Percentiles rank a stretch among this genome's conserved stretches.
These are phyloP conservation scores for Hystrix brachyura DNA, from an alignment of 2,113 vertebrate species.

Conservation along the genomic window DNA sequence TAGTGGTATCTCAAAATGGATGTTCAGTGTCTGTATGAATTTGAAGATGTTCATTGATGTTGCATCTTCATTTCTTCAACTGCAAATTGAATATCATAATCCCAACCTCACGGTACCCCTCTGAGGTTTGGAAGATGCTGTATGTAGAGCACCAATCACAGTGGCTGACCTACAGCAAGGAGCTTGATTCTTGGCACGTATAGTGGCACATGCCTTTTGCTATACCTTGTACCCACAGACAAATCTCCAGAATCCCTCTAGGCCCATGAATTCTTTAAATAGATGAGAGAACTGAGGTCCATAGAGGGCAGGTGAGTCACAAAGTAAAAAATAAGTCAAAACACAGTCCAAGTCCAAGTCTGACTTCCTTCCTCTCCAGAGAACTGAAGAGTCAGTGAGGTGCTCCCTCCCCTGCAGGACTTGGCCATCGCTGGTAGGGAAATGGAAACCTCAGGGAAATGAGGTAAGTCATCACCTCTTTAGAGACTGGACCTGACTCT, in stretches of 20 bases:
- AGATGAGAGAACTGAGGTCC: neutral
- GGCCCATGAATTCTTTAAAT: neutral
- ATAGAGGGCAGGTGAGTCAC: constrained; percentile 61
- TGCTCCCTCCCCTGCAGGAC: neutral
- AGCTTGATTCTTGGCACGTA: too few relatives aligned
- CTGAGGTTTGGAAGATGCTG: neutral
- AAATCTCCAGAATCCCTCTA: neutral
- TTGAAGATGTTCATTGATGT: neutral
- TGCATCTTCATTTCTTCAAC: neutral
- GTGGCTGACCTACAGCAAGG: neutral
- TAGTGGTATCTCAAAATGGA: neutral
- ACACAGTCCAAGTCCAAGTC: neutral
- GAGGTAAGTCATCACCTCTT: constrained; percentile 63
- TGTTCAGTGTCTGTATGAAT: neutral
- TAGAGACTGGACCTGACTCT: constrained; percentile 58
- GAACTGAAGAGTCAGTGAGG: neutral
- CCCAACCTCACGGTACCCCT: neutral
- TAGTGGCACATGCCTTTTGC: neutral
- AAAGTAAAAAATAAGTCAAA: constrained; percentile 36
- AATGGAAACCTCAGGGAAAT: constrained; percentile 55
- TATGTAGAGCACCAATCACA: neutral
- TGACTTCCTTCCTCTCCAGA: constrained; percentile 32
- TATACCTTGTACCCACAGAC: neutral
- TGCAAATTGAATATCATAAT: neutral
- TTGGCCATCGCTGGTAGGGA: constrained; percentile 41